These are phyloP conservation scores for Lissonota sp. DNA, from an alignment of 2,888 invertebrate species.

Conservation along the genomic window DNA sequence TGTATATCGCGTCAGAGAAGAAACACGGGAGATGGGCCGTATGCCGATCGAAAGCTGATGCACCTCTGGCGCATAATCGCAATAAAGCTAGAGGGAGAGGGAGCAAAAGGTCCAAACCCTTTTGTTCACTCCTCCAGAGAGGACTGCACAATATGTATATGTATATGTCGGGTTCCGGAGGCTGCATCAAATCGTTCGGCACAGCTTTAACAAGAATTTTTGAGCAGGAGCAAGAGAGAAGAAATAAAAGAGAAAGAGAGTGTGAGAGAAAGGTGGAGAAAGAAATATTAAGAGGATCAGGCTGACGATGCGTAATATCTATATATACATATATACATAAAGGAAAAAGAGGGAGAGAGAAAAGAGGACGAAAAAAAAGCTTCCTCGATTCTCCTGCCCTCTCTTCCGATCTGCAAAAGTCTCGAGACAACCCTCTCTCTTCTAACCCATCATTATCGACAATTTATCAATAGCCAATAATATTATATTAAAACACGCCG, in stretches of 20 bases:
- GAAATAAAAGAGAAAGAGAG: slow-evolving; percentile 41
- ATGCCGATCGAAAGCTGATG: slow-evolving; percentile 29
- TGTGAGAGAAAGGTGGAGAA: slow-evolving; percentile 56
- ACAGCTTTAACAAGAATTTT: slow-evolving; percentile 73
- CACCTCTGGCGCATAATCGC: slow-evolving; percentile 51
- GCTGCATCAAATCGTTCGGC: slow-evolving; percentile 67
- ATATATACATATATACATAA: slow-evolving; percentile 12
- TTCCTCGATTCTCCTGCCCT: slow-evolving; percentile 53
- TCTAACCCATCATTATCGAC: slow-evolving; percentile 84
- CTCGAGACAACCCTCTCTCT: slow-evolving; percentile 64
- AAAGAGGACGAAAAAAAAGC: slow-evolving; percentile 50
- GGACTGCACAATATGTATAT: slow-evolving; percentile 25
- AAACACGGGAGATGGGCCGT: slow-evolving; percentile 1
- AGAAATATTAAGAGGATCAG: slow-evolving; percentile 58
- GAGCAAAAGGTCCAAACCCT: slow-evolving; percentile 30
- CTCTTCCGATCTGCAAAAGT: slow-evolving; percentile 52
- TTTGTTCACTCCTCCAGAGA: slow-evolving; percentile 53
- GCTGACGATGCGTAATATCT: slow-evolving; percentile 51
- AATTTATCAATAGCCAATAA: slow-evolving; percentile 84
- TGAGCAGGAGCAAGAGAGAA: slow-evolving; percentile 58
- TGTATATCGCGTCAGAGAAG: not conserved
- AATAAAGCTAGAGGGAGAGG: no score
- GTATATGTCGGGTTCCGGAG: slow-evolving; percentile 54
- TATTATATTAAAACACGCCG: slow-evolving; percentile 82
- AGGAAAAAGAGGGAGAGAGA: slow-evolving; percentile 32